phyloP scores from a whole-genome alignment of 64 coral and sea anemone species.

The Trachythela sp. region DNA sequence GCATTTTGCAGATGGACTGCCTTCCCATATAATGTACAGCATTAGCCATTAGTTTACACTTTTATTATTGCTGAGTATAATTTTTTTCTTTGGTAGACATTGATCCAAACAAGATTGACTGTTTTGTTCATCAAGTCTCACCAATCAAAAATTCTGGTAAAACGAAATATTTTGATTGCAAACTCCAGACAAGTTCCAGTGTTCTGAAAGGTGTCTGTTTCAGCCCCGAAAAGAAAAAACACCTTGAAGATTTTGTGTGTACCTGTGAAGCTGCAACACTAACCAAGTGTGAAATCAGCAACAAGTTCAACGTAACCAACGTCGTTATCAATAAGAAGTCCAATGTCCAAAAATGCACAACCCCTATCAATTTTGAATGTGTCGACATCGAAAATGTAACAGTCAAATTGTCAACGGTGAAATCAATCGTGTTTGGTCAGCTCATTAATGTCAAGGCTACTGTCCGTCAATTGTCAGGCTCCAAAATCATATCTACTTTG shows the following conservation, averaged over 20 bases:
- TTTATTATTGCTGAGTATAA: too few relatives aligned
- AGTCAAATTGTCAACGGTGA: conserved; percentile 21
- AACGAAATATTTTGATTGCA: conserved; percentile 20
- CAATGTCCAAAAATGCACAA: neutral
- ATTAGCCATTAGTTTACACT: neutral
- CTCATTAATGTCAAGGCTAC: conserved; percentile 37
- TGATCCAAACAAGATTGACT: neutral
- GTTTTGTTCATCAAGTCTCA: neutral
- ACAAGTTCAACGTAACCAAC: neutral
- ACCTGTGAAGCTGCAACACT: neutral
- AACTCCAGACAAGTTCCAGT: neutral
- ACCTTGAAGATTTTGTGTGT: neutral
- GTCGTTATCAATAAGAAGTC: neutral
- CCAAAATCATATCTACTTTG: conserved; percentile 8
- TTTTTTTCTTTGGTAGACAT: neutral
- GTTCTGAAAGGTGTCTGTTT: neutral
- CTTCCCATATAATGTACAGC: neutral
- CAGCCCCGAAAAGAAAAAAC: neutral
- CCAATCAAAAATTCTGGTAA: neutral
- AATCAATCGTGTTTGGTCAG: conserved; percentile 28
- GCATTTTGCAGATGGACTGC: neutral
- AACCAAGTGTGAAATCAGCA: neutral
- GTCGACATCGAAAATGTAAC: conserved; percentile 18
- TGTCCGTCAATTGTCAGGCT: conserved; percentile 14
- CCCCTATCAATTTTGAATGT: neutral